These are phyloP conservation scores for Cydia strobilella DNA, from an alignment of 1,140 invertebrate species.

Conservation along the genomic window DNA sequence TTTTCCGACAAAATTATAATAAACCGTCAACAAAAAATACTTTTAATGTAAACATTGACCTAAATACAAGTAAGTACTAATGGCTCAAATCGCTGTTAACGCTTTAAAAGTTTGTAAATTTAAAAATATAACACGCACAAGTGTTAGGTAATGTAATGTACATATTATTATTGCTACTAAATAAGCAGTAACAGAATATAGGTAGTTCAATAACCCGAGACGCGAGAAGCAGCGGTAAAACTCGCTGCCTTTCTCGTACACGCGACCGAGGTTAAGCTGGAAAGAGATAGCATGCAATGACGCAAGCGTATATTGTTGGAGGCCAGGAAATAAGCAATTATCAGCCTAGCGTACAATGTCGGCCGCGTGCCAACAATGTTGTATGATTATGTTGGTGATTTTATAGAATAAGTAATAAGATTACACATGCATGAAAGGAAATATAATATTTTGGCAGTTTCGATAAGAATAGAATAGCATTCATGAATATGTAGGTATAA, in stretches of 20 bases:
- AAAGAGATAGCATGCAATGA: constrained; percentile 6
- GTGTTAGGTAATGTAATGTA: not conserved
- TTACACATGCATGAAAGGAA: not conserved
- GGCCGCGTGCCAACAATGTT: not conserved
- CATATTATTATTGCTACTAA: not conserved
- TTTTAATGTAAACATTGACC: no score
- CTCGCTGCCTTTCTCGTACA: not conserved
- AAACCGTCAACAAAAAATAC: no score
- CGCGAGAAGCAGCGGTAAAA: not conserved
- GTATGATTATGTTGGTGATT: not conserved
- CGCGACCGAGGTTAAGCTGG: not conserved
- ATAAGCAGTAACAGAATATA: not conserved
- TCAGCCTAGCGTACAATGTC: not conserved
- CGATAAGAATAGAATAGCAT: no score
- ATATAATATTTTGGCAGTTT: not conserved
- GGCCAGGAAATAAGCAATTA: constrained; percentile 13
- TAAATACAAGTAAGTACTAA: no score
- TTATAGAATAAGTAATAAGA: not conserved
- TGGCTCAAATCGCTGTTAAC: no score
- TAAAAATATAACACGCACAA: no score
- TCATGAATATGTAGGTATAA: no score
- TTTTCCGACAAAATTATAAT: no score
- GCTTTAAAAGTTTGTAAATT: no score
- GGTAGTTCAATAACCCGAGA: not conserved
- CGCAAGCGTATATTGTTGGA: constrained; percentile 3